phyloP scores from a whole-genome alignment of 1,140 invertebrate genomes.

The Monomorium pharaonis region DNA sequence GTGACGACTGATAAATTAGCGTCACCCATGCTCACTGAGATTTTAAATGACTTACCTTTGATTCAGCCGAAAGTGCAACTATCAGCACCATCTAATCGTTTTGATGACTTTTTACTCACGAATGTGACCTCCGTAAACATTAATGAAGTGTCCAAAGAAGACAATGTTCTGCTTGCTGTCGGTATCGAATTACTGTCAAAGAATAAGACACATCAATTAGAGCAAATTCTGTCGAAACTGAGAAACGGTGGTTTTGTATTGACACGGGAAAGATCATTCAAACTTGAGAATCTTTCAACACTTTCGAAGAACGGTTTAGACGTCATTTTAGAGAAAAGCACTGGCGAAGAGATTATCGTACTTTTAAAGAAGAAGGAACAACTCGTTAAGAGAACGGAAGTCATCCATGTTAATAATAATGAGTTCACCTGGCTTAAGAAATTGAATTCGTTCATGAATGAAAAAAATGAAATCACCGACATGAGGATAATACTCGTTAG shows the following conservation, averaged over 20 bases:
- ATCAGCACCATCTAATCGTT: constrained; percentile 75
- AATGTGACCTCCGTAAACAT: constrained; percentile 87
- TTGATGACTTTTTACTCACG: constrained; percentile 84
- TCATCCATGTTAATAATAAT: constrained; percentile 76
- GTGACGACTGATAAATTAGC: constrained; percentile 81
- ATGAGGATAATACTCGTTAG: constrained; percentile 86
- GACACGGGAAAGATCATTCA: constrained; percentile 81
- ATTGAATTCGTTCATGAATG: constrained; percentile 85
- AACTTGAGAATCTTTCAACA: constrained; percentile 55
- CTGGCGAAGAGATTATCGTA: constrained; percentile 73
- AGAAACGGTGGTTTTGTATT: constrained; percentile 85
- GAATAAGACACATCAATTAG: constrained; percentile 65
- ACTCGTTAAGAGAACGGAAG: constrained; percentile 69
- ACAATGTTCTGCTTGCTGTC: constrained; percentile 86
- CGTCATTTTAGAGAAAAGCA: constrained; percentile 76
- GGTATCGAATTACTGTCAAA: constrained; percentile 76
- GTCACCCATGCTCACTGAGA: constrained; percentile 85
- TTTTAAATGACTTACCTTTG: constrained; percentile 87
- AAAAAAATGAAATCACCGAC: constrained; percentile 74
- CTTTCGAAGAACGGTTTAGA: constrained; percentile 72
- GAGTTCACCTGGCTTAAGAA: constrained; percentile 85
- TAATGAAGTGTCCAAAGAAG: constrained; percentile 86
- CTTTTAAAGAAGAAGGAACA: constrained; percentile 77
- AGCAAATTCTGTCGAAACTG: constrained; percentile 74
- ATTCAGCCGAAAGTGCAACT: constrained; percentile 87